phyloP scores from a whole-genome alignment of 2,113 vertebrate genomes.

The Hoplias malabaricus region DNA sequence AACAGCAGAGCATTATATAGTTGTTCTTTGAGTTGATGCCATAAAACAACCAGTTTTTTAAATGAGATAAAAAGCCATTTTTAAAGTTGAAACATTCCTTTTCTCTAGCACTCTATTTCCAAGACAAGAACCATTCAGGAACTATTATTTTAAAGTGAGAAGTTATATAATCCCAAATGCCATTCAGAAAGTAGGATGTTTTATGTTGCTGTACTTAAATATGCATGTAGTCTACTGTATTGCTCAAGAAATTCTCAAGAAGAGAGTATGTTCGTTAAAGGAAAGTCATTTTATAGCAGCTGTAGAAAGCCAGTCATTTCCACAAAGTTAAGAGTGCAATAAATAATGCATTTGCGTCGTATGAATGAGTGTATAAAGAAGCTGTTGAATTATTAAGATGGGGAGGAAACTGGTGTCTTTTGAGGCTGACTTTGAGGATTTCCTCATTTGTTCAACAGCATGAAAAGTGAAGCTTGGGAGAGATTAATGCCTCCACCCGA shows the following conservation, averaged over 20 bases:
- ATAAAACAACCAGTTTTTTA: neutral
- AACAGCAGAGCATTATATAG: no score
- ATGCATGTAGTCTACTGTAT: neutral
- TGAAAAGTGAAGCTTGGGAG: constrained; percentile 49
- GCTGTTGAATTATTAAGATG: neutral
- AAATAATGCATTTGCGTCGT: constrained; percentile 21
- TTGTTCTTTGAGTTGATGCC: no score
- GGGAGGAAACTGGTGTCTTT: neutral
- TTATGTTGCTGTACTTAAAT: neutral
- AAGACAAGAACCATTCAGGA: no score
- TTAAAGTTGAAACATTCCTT: no score
- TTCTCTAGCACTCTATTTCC: no score
- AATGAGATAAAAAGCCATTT: no score
- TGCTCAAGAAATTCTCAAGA: neutral
- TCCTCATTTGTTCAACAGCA: constrained; percentile 28
- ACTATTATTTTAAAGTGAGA: no score
- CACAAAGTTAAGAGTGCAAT: neutral
- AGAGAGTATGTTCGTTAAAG: neutral
- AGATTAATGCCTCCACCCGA: constrained; percentile 47
- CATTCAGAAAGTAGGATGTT: neutral
- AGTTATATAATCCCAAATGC: neutral
- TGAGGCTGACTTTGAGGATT: constrained; percentile 55
- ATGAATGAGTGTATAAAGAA: neutral
- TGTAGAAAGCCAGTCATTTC: neutral
- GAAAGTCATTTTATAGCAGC: neutral